A percentile compares a stretch with the other conserved stretches of the same genome.
Evolutionary conservation across 2,113 vertebrate species (phyloP).

Genomic region (Oncorhynchus tshawytscha): DNA sequence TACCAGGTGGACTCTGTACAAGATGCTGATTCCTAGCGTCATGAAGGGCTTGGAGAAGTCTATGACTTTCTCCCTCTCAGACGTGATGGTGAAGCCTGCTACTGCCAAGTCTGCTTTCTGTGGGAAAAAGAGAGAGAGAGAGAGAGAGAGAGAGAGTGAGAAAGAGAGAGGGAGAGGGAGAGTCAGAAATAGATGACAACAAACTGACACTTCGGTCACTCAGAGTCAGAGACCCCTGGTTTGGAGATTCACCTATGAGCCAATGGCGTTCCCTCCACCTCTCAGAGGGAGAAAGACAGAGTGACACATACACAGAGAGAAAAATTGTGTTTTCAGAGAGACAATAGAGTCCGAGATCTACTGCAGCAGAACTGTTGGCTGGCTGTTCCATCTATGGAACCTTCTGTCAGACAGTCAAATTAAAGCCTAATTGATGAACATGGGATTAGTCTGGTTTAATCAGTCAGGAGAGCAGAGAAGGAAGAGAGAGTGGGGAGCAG

Average conservation of each 20-base stretch:
- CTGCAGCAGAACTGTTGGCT: background rate
- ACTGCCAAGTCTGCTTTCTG: conserved; percentile 94
- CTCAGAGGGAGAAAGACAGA: background rate
- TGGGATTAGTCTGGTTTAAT: conserved; percentile 66
- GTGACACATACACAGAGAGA: conserved; percentile 8
- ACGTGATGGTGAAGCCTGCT: conserved; percentile 93
- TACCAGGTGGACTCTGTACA: conserved; percentile 91
- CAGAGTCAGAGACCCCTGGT: background rate
- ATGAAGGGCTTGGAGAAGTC: conserved; percentile 96
- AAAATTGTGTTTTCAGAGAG: background rate
- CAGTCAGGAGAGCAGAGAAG: conserved; percentile 1
- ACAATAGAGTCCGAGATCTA: background rate
- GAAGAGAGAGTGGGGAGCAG: conserved; percentile 22
- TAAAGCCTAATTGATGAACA: conserved; percentile 74
- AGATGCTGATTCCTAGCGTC: conserved; percentile 92
- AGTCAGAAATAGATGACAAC: background rate
- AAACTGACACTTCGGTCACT: no score
- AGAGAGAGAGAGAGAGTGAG: conserved; percentile 7
- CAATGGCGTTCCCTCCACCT: no score
- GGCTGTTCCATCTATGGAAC: background rate
- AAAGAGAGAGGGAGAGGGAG: background rate
- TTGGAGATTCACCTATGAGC: background rate
- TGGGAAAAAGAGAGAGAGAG: conserved; percentile 36
- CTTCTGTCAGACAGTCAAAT: conserved; percentile 42
- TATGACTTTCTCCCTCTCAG: conserved; percentile 92